phyloP scores from a whole-genome alignment of 2,888 invertebrate genomes.

The Platynereis dumerilii region DNA sequence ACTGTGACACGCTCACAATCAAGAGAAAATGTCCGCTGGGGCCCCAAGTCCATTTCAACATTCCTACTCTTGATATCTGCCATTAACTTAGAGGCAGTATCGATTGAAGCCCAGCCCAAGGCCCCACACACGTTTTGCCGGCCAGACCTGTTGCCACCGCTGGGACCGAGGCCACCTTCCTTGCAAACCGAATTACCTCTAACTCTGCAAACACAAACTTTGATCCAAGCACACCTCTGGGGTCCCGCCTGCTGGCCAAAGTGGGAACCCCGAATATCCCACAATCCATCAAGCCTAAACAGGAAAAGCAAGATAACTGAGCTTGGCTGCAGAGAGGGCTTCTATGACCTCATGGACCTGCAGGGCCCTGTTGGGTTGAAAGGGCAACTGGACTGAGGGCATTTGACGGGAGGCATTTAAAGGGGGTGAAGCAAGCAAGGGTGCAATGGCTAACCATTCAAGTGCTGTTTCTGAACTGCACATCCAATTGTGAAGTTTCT shows the following conservation, averaged over 20 bases:
- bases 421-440: too few species aligned
- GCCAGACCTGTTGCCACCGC: conserved; percentile 24
- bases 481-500: too few species aligned
- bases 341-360: too few species aligned
- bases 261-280: conserved; percentile 5
- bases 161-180: conserved; percentile 9
- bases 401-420: too few species aligned
- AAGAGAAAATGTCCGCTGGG: background rate
- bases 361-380: too few species aligned
- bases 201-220: conserved; percentile 24
- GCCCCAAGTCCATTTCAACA: conserved; percentile 16
- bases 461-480: too few species aligned
- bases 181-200: conserved; percentile 23
- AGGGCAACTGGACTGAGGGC: too few species aligned
- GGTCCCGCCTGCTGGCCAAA: conserved; percentile 12
- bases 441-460: too few species aligned
- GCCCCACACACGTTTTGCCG: conserved; percentile 14
- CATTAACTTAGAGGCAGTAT: conserved; percentile 12
- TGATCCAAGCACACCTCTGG: conserved; percentile 22
- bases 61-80: conserved; percentile 12
- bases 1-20: conserved; percentile 15
- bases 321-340: too few species aligned
- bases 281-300: too few species aligned
- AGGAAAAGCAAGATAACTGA: too few species aligned
- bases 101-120: conserved; percentile 16